Conservation (phyloP, 2,797 vertebrate genomes). For the Hydrophis major region DNA sequence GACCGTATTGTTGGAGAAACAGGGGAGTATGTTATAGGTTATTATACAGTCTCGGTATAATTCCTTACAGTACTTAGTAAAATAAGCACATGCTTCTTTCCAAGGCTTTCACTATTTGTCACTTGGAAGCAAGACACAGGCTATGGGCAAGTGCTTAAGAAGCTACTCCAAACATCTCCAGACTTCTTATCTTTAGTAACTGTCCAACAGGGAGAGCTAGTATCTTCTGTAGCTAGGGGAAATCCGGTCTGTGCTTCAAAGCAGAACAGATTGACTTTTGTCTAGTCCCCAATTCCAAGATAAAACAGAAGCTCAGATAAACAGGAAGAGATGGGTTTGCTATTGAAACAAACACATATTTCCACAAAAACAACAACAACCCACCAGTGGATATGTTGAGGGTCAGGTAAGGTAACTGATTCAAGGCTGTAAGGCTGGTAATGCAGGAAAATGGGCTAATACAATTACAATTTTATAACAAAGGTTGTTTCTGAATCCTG, state of each 20-base stretch:
- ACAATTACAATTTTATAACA: background rate
- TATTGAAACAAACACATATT: background rate
- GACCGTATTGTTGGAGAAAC: no score
- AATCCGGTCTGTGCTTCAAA: background rate
- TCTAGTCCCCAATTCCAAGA: background rate
- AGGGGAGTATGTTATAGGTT: background rate
- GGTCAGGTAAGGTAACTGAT: background rate
- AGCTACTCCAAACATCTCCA: background rate
- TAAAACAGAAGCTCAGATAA: slow-evolving; percentile 16
- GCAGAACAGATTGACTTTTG: background rate
- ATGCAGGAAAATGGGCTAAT: background rate
- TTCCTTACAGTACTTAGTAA: background rate
- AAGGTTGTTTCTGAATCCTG: background rate
- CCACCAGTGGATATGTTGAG: background rate
- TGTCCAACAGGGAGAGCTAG: background rate
- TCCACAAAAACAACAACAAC: background rate
- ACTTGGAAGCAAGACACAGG: background rate
- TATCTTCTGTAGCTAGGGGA: background rate
- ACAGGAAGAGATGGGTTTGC: slow-evolving; percentile 7
- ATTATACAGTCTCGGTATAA: background rate
- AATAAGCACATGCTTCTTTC: background rate
- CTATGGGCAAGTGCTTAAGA: background rate
- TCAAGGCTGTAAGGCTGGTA: background rate
- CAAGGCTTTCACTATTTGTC: background rate
- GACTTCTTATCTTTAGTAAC: background rate